Evolutionary conservation across 2,113 vertebrate genomes (phyloP), one percentile per base, ranked within the genome.

Genomic region (Odontophorus gujanensis): DNA sequence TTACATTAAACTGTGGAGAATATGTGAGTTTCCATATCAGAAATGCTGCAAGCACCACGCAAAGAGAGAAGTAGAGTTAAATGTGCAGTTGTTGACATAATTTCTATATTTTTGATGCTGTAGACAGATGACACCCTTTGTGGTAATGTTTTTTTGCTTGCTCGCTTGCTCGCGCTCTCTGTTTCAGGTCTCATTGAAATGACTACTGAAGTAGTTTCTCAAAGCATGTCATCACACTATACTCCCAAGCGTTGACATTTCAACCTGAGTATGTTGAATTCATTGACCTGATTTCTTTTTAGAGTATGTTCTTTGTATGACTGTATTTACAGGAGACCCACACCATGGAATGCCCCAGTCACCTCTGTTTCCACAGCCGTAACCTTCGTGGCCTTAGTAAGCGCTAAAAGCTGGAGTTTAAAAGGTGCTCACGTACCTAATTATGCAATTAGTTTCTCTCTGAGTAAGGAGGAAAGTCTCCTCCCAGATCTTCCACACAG

Each of bases 201-300:
- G 93, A 85, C 26, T 67, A 91, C 76, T 13, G 10, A 59, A 71
- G 75, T 61, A 85, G n/a, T 78, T 92, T 96, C 87, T 83, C 75
- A 89, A 57, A 91, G 55, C 25, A 73, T 83, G 71, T 91, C 89
- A 95, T 87, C 84, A 80, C 55, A 47, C 65, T 95, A 6, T 67
- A 25, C 50, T 77, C 68, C 78, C 47, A 93, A 71, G 43, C 79
- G 69, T 19, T 92, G 90, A 65, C 57, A 74, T 78, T 95, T 95
- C 68, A 61, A 81, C n/a, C 55, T 80, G 22, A 77, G 21, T 42
- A 11, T 30, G 38, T 62, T 74, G 17, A 93, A 83, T 95, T 71
- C 22, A 85, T 75, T 94, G 89, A 92, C 81, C 94, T 92, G 47
- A 55, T 83, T 95, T 93, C 61, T 74, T 85, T 95, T 90, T 55